Evolutionary conservation across 2,888 invertebrate species (phyloP).

Genomic region (Glaucopsyche alexis): DNA sequence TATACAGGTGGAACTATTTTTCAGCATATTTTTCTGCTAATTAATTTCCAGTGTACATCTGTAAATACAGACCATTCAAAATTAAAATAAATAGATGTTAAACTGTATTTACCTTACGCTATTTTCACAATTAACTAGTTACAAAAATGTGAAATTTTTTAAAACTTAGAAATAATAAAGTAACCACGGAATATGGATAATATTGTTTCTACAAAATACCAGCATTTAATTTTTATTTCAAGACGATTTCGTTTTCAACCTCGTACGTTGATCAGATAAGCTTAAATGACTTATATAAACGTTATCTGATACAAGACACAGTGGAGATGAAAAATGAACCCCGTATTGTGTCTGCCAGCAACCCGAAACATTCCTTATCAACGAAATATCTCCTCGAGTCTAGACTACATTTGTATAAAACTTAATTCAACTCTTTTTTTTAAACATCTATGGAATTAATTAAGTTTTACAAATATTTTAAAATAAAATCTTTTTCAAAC

Average conservation of each 20-base stretch:
- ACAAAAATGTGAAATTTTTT: too few species aligned
- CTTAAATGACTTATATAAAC: slow-evolving; percentile 13
- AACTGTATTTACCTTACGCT: too few species aligned
- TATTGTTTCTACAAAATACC: neutral
- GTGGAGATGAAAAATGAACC: slow-evolving; percentile 22
- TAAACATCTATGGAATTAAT: neutral
- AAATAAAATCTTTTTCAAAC: too few species aligned
- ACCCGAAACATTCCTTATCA: slow-evolving; percentile 25
- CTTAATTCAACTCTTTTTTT: neutral
- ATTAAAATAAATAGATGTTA: too few species aligned
- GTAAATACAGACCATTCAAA: neutral
- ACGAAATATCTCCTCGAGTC: neutral
- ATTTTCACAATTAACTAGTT: too few species aligned
- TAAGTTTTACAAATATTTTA: too few species aligned
- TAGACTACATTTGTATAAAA: slow-evolving; percentile 23
- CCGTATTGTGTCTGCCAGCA: slow-evolving; percentile 22
- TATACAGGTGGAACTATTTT: too few species aligned
- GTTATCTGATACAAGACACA: slow-evolving; percentile 19
- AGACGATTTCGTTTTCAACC: neutral
- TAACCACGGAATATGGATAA: too few species aligned
- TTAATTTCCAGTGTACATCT: neutral
- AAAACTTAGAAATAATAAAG: too few species aligned
- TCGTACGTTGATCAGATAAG: slow-evolving; percentile 1
- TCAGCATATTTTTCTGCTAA: neutral
- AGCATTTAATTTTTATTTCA: neutral